Conservation (phyloP, 2,113 vertebrate genomes). For the Phaethornis superciliosus region DNA sequence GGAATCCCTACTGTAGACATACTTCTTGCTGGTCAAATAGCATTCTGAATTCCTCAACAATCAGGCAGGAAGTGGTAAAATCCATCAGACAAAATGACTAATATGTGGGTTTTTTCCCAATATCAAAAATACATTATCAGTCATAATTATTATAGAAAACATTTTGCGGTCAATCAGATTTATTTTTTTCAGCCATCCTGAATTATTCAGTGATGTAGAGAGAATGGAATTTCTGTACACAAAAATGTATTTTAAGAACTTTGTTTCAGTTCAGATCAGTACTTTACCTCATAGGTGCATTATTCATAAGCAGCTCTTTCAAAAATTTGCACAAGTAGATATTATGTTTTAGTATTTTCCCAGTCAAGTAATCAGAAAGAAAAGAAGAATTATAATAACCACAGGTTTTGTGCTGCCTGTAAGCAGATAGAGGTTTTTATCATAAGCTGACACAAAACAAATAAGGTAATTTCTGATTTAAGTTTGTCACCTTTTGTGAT, state of each 20-base stretch:
- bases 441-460: not conserved
- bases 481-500: not conserved
- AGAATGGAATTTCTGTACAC: slow-evolving; percentile 10
- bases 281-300: not conserved
- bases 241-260: not conserved
- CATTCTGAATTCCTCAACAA: slow-evolving; percentile 30
- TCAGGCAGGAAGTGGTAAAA: slow-evolving; percentile 55
- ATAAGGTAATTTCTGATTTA: not conserved
- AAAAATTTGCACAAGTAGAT: not conserved
- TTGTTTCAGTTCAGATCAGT: not conserved
- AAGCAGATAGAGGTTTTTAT: not conserved
- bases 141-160: not conserved
- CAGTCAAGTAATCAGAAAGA: not conserved
- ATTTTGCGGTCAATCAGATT: not conserved
- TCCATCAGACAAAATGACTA: not conserved
- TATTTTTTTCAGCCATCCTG: not conserved
- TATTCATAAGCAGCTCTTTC: not conserved
- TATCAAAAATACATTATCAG: slow-evolving; percentile 13
- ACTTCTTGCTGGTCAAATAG: slow-evolving; percentile 6
- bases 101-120: slow-evolving; percentile 12
- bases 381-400: not conserved
- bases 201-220: not conserved
- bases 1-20: not conserved
- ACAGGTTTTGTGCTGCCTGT: not conserved
- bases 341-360: not conserved